A percentile compares a stretch with the other conserved stretches of the same genome.
Conservation (phyloP, 2,888 invertebrate species). For the Drosophila affinis region DNA sequence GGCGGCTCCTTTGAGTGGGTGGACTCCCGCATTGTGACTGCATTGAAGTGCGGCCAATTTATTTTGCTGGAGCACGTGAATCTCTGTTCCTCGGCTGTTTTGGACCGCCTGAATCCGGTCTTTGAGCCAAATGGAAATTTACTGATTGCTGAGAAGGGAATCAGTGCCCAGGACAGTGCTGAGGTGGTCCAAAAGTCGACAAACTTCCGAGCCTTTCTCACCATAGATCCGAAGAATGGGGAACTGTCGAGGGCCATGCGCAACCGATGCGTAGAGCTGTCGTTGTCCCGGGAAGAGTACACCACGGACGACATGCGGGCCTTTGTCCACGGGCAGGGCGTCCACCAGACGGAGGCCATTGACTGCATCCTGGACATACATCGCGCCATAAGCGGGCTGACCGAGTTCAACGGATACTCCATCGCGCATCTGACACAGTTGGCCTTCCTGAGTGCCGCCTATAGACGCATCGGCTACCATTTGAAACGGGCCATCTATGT, state of each 20-base stretch:
- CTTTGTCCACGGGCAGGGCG: constrained; percentile 85
- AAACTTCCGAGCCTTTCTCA: constrained; percentile 96
- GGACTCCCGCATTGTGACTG: constrained; percentile 93
- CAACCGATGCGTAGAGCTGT: constrained; percentile 97
- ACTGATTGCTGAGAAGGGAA: constrained; percentile 95
- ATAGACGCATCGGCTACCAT: constrained; percentile 79
- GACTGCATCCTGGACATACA: constrained; percentile 85
- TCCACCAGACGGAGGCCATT: constrained; percentile 83
- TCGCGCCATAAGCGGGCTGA: constrained; percentile 70
- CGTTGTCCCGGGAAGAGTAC: constrained; percentile 82
- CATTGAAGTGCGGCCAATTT: constrained; percentile 92
- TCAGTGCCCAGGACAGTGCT: constrained; percentile 88
- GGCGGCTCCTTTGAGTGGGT: constrained; percentile 98
- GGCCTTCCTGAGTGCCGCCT: constrained; percentile 80
- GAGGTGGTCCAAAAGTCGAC: constrained; percentile 92
- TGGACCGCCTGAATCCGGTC: constrained; percentile 97
- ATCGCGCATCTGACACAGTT: constrained; percentile 82
- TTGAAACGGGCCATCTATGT: constrained; percentile 80
- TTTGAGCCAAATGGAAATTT: constrained; percentile 96
- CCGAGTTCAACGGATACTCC: constrained; percentile 81
- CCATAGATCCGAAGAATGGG: constrained; percentile 97
- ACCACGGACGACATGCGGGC: constrained; percentile 85
- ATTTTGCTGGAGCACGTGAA: constrained; percentile 96
- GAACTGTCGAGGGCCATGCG: constrained; percentile 99
- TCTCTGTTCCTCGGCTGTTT: constrained; percentile 96